Evolutionary conservation across 2,113 vertebrate species (phyloP).

Genomic region (Axis porcinus): DNA sequence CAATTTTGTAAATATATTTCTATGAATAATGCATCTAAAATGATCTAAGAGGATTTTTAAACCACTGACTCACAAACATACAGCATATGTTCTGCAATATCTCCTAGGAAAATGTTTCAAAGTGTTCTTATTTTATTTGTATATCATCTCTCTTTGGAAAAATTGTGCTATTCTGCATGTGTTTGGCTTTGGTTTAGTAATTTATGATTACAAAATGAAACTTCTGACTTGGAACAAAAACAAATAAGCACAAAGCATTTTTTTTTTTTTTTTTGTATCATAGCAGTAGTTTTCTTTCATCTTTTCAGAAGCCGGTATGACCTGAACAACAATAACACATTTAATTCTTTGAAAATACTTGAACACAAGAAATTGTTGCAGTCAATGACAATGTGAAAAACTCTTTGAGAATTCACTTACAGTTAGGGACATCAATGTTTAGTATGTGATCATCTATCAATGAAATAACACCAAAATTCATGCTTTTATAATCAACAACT

Average conservation of each 20-base stretch:
- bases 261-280: background rate
- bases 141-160: slow-evolving; percentile 9
- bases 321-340: background rate
- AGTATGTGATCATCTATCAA: background rate
- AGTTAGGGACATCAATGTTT: background rate
- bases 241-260: background rate
- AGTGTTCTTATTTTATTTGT: slow-evolving; percentile 31
- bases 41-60: slow-evolving; percentile 22
- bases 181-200: slow-evolving; percentile 6
- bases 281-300: background rate
- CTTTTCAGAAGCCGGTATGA: background rate
- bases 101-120: slow-evolving; percentile 15
- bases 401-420: background rate
- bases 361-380: background rate
- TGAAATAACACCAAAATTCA: background rate
- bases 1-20: background rate
- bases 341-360: background rate
- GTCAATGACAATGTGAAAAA: background rate
- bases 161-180: background rate
- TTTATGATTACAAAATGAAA: slow-evolving; percentile 22
- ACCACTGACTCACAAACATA: background rate
- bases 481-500: background rate
- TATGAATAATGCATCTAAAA: slow-evolving; percentile 34
- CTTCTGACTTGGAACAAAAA: slow-evolving; percentile 21
- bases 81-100: background rate